Percentiles rank a stretch among this genome's conserved stretches.
phyloP scores from a whole-genome alignment of 2,888 invertebrate species.

The Litoditis marina region DNA sequence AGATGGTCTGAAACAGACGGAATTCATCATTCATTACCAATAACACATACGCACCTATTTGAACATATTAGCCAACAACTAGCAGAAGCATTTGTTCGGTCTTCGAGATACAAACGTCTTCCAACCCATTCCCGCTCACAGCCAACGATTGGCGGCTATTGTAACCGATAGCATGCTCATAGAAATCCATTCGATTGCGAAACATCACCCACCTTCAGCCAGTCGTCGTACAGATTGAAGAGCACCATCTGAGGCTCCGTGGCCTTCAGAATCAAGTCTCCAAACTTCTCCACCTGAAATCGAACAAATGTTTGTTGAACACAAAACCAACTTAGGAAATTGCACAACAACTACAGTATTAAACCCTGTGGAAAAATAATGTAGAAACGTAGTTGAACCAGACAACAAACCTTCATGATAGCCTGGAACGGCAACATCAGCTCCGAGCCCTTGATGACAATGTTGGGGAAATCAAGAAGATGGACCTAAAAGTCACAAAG shows the following conservation, averaged over 20 bases:
- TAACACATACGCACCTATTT: too few relatives aligned
- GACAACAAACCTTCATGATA: constrained; percentile 51
- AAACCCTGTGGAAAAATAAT: too few relatives aligned
- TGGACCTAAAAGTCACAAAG: too few relatives aligned
- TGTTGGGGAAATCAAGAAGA: constrained; percentile 98
- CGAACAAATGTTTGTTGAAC: neutral
- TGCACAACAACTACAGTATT: too few relatives aligned
- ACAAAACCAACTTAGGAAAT: too few relatives aligned
- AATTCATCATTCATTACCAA: neutral
- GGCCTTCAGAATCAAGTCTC: constrained; percentile 95
- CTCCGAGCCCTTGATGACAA: constrained; percentile 98
- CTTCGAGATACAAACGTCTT: too few relatives aligned
- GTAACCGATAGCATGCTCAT: too few relatives aligned
- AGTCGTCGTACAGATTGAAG: constrained; percentile 98
- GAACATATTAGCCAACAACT: too few relatives aligned
- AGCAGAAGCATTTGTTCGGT: too few relatives aligned
- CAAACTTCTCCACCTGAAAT: constrained; percentile 84
- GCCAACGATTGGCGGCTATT: too few relatives aligned
- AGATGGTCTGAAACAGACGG: constrained; percentile 72
- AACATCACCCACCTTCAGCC: constrained; percentile 74
- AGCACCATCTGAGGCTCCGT: constrained; percentile 99
- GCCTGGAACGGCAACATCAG: constrained; percentile 95
- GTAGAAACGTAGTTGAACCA: neutral
- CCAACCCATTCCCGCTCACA: too few relatives aligned
- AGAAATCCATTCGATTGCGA: neutral